Conservation (phyloP, 2,113 vertebrate species). For the Thunnus maccoyii region DNA sequence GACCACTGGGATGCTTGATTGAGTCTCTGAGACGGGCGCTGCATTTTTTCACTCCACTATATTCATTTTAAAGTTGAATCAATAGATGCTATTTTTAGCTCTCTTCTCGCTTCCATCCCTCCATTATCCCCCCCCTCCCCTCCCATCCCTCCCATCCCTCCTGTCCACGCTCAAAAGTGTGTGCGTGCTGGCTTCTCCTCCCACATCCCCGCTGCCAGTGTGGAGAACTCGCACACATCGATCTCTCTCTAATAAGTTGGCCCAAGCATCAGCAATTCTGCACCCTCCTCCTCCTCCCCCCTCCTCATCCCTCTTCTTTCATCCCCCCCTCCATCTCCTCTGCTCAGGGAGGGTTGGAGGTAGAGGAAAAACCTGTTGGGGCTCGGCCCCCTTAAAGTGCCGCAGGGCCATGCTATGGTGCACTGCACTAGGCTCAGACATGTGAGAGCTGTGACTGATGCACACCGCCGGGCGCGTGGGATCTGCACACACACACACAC, state of each 20-base stretch:
- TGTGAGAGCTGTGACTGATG: conserved; percentile 24
- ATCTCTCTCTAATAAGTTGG: conserved; percentile 59
- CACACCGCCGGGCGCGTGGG: neutral
- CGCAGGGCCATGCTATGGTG: conserved; percentile 20
- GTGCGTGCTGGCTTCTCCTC: conserved; percentile 12
- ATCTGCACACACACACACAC: neutral
- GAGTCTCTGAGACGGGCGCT: conserved; percentile 1
- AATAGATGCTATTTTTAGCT: conserved; percentile 52
- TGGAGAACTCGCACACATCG: conserved; percentile 42
- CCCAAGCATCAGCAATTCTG: conserved; percentile 39
- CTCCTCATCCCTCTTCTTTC: neutral
- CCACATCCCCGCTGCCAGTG: conserved; percentile 24
- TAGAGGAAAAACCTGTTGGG: conserved; percentile 24
- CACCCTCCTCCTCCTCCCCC: neutral
- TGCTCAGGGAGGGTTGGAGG: neutral
- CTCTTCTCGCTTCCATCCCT: neutral
- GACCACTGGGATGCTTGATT: conserved; percentile 10
- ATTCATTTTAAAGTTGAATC: conserved; percentile 48
- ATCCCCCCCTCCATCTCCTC: neutral
- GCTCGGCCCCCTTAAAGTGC: conserved; percentile 35
- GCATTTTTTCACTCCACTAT: neutral
- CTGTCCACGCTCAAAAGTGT: neutral
- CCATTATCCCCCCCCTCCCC: neutral
- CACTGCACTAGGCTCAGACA: conserved; percentile 17
- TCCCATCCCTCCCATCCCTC: neutral